phyloP scores from a whole-genome alignment of 30 jellyfish, hydroid and myxozoan species.

The Aurelia sp. region DNA sequence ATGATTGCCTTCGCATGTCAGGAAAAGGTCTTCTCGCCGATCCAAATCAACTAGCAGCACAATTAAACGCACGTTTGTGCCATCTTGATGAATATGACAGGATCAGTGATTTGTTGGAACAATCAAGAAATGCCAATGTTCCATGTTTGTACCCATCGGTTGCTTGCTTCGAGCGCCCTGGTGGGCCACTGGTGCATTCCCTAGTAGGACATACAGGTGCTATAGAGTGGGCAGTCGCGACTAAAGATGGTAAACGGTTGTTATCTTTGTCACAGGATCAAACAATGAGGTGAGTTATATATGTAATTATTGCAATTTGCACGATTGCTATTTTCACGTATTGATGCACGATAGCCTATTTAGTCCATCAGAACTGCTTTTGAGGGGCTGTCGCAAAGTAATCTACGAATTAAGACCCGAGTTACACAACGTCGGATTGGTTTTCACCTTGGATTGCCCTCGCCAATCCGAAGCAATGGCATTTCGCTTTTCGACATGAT shows the following conservation, averaged over 20 bases:
- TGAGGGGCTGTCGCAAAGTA: too few relatives aligned
- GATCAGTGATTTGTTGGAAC: slow-evolving; percentile 42
- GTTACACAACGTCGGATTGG: too few relatives aligned
- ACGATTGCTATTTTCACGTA: too few relatives aligned
- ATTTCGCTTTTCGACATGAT: too few relatives aligned
- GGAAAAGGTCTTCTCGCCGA: slow-evolving; percentile 56
- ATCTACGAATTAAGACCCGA: too few relatives aligned
- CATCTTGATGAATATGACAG: slow-evolving; percentile 15
- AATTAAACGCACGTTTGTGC: slow-evolving; percentile 67
- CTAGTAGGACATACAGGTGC: slow-evolving; percentile 79
- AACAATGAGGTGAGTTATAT: slow-evolving; percentile 49
- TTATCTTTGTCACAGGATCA: slow-evolving; percentile 70
- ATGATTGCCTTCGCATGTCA: slow-evolving; percentile 71
- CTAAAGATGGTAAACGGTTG: slow-evolving; percentile 44
- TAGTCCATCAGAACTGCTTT: too few relatives aligned
- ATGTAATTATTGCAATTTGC: too few relatives aligned
- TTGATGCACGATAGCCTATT: too few relatives aligned
- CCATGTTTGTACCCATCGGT: slow-evolving; percentile 74
- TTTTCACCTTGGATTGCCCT: too few relatives aligned
- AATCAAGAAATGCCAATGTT: slow-evolving; percentile 53
- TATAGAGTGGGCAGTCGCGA: slow-evolving; percentile 41
- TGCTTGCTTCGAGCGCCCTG: slow-evolving; percentile 83
- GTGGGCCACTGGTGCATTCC: slow-evolving; percentile 80
- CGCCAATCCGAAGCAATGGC: too few relatives aligned
- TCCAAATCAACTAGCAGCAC: slow-evolving; percentile 82